Evolutionary conservation across 2,113 vertebrate species (phyloP).

Genomic region (Ammospiza nelsoni): DNA sequence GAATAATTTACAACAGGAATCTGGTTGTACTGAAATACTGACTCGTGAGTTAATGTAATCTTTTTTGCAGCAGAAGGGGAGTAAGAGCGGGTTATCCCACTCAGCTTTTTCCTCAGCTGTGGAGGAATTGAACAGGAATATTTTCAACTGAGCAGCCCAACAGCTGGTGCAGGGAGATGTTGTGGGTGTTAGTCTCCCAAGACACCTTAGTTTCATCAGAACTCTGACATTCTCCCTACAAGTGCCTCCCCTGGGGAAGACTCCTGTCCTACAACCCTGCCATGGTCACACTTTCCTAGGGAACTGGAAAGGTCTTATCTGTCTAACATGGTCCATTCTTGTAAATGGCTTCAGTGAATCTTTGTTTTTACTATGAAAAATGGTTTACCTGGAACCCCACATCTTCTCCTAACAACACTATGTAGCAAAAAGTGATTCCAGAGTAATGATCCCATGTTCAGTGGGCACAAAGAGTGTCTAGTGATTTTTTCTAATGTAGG

Average conservation of each 20-base stretch:
- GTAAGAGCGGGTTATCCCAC: not conserved
- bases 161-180: not conserved
- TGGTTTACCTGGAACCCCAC: not conserved
- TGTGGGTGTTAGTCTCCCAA: not conserved
- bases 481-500: not conserved
- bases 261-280: not conserved
- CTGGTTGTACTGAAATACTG: not conserved
- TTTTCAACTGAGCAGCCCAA: not conserved
- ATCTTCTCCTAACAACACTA: not conserved
- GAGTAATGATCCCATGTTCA: not conserved
- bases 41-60: not conserved
- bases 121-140: not conserved
- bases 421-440: constrained; percentile 19
- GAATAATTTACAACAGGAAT: not conserved
- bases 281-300: not conserved
- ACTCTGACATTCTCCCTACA: not conserved
- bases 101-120: not conserved
- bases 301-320: not conserved
- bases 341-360: not conserved
- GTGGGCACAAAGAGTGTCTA: not conserved
- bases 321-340: not conserved
- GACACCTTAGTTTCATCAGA: not conserved
- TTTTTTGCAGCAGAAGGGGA: not conserved
- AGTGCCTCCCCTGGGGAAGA: not conserved
- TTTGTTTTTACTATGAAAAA: not conserved